Percentiles rank a stretch among this genome's conserved stretches.
Conservation (phyloP, 2,888 invertebrate genomes). For the Periphyllus acericola region DNA sequence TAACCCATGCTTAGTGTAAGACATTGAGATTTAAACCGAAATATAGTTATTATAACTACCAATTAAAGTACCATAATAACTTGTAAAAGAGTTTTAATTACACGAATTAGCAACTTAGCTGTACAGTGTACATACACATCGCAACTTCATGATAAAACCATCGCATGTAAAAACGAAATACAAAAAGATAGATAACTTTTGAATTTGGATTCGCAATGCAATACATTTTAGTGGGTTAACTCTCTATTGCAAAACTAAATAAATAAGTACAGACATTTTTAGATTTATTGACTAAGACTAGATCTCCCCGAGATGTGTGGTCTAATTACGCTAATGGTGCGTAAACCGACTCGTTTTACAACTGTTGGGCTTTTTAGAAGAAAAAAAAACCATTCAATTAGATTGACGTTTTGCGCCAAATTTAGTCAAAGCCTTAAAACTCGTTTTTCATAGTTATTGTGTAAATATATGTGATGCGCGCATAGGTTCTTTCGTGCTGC, state of each 20-base stretch:
- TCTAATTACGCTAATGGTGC: background rate
- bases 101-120: no score
- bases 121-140: no score
- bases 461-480: background rate
- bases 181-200: background rate
- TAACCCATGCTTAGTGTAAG: no score
- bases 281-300: background rate
- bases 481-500: background rate
- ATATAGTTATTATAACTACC: background rate
- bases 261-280: background rate
- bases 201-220: background rate
- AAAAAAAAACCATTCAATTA: background rate
- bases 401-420: constrained; percentile 1
- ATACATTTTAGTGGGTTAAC: background rate
- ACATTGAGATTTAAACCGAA: background rate
- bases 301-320: constrained; percentile 20
- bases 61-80: background rate
- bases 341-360: constrained; percentile 18
- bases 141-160: no score
- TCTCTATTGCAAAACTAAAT: background rate
- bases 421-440: constrained; percentile 25
- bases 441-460: constrained; percentile 13
- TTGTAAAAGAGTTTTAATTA: no score
- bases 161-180: background rate
- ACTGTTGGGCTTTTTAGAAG: background rate